Evolutionary conservation across 2,888 invertebrate genomes (phyloP), one percentile per base, ranked within the genome.

Genomic region (Baronia brevicornis): DNA sequence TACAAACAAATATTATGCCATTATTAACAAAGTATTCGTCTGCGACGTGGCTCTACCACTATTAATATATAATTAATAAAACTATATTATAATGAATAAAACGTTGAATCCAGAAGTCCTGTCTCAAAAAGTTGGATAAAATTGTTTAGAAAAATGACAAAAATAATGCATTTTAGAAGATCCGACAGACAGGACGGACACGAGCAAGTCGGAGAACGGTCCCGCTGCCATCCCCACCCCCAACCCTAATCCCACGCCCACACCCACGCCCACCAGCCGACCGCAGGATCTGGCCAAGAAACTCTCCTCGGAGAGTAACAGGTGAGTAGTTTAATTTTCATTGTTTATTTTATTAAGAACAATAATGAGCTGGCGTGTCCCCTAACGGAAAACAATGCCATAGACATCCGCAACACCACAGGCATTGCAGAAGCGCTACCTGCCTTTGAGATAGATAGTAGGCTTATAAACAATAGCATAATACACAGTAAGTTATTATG

Each of bases 151-250:
- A n/a, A n/a, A n/a, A n/a, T n/a, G n/a, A n/a, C n/a, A n/a, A n/a
- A n/a, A n/a, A 9, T 6, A 33, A 17, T 43, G 33, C 23, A 41
- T 43, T 5, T 1, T 42, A 79, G 80, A 79, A 18, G 79, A 78
- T 23, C 72, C 71, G 0, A 65, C 70, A 1, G 79, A 79, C 26
- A 74, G 73, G 36, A 75, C 78, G 0, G 77, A 77, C 12, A 78
- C 79, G 0, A 78, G 75, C 27, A 54, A 62, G 1, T 73, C 78
- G 0, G 78, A 74, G 3, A 60, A 43, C 2, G 77, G 73, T 6
- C 55, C 58, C 1, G 47, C 59, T 32, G 0, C 5, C 41, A 5
- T 54, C n/a, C n/a, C n/a, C n/a, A n/a, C n/a, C n/a, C 64, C 3
- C 42, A 51, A 0, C 58, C 59, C 5, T 43, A 37, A 26, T n/a